Conservation (phyloP, 2,888 invertebrate species). For the Girardia tigrina region DNA sequence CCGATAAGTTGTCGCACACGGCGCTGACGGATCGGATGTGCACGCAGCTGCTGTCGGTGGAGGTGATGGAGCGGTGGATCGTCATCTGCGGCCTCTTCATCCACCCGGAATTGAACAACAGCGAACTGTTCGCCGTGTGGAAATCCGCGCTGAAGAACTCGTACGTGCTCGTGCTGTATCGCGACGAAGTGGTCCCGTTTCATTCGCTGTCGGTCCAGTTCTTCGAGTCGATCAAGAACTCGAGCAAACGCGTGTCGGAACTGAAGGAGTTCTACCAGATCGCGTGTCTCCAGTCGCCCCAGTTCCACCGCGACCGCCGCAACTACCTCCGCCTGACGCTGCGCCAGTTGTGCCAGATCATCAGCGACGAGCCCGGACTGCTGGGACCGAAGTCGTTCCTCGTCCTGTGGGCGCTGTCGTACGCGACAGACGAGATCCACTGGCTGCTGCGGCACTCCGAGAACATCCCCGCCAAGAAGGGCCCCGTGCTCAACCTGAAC, state of each 20-base stretch:
- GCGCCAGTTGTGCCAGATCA: slow-evolving; percentile 79
- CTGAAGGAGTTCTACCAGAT: slow-evolving; percentile 83
- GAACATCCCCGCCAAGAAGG: slow-evolving; percentile 64
- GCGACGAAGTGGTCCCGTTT: slow-evolving; percentile 89
- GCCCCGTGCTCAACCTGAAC: slow-evolving; percentile 38
- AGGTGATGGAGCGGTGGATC: slow-evolving; percentile 88
- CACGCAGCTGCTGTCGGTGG: slow-evolving; percentile 86
- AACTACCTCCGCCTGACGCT: slow-evolving; percentile 86
- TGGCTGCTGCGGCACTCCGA: slow-evolving; percentile 91
- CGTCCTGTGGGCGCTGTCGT: slow-evolving; percentile 85
- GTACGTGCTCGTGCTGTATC: slow-evolving; percentile 80
- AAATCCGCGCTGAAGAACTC: slow-evolving; percentile 67
- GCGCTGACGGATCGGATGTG: slow-evolving; percentile 87
- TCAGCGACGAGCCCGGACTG: slow-evolving; percentile 92
- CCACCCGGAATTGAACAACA: slow-evolving; percentile 35
- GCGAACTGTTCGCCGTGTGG: slow-evolving; percentile 33
- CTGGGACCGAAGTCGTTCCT: slow-evolving; percentile 88
- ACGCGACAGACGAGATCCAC: slow-evolving; percentile 82
- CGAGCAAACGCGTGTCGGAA: slow-evolving; percentile 76
- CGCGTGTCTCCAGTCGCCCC: slow-evolving; percentile 52
- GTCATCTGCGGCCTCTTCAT: slow-evolving; percentile 51
- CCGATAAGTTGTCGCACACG: slow-evolving; percentile 79
- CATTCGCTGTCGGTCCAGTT: slow-evolving; percentile 79
- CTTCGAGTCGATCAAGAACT: slow-evolving; percentile 68
- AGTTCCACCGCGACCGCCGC: slow-evolving; percentile 79